Evolutionary conservation across 2,113 vertebrate species (phyloP), one percentile per base, ranked within the genome.

Genomic region (Scomber scombrus): DNA sequence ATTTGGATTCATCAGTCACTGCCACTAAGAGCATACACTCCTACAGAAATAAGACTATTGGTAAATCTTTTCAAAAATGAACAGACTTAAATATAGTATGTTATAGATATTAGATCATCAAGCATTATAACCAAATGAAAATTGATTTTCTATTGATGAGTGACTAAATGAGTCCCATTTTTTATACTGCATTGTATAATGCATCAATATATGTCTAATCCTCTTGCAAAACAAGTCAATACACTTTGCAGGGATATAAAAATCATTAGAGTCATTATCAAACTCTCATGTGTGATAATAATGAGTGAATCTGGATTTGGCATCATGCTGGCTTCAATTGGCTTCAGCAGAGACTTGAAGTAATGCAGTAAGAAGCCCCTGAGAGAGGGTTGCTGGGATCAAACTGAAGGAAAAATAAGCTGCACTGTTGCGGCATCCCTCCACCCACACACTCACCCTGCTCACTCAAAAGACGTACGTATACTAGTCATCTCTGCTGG

Each of bases 371-470:
- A 82, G 78, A 63, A 69, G 54, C 63, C 80, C 83, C 64, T 45
- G 68, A 64, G 72, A 78, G 74, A 66, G 58, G 83, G 72, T 43
- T 74, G 82, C 82, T 79, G 85, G 81, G 86, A 92, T 92, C 88
- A 91, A 82, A 89, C 75, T 71, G 66, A 84, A 91, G 73, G 88
- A 78, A 80, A 81, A 89, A 93, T 85, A 91, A 91, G 80, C 89
- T 91, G 89, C 87, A 87, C 85, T 78, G 80, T 78, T 87, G 88
- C 89, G 52, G 87, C 90, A 89, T 88, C 88, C 88, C 88, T 87
- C 86, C 90, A 80, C 90, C 85, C 88, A 88, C 89, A 10, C 89
- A 65, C 77, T 82, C 80, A 19, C 67, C 55, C 71, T 45, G 76
- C 88, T 90, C 83, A 82, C 81, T 83, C 83, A 80, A 75, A 7